A percentile compares a stretch with the other conserved stretches of the same genome.
phyloP scores from a whole-genome alignment of 1,140 invertebrate species.

The Cydia fagiglandana region DNA sequence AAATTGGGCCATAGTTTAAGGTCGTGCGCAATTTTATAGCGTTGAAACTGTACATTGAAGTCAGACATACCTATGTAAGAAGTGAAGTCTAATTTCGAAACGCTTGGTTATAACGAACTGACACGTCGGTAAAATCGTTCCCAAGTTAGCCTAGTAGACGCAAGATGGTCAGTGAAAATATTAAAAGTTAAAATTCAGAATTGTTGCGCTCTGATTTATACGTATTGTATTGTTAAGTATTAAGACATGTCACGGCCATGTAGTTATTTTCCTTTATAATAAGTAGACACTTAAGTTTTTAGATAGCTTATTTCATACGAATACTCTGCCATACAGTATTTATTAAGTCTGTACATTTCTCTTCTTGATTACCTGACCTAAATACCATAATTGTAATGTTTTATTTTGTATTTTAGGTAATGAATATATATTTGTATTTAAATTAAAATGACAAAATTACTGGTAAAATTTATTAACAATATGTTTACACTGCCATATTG shows the following conservation, averaged over 20 bases:
- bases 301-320: slow-evolving; percentile 47
- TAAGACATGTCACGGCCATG: slow-evolving; percentile 37
- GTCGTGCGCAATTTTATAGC: background rate
- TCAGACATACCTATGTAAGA: background rate
- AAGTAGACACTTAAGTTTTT: slow-evolving; percentile 50
- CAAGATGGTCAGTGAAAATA: background rate
- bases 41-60: background rate
- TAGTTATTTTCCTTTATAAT: slow-evolving; percentile 53
- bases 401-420: slow-evolving; percentile 49
- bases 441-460: slow-evolving; percentile 1
- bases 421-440: slow-evolving; percentile 40
- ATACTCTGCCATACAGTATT: slow-evolving; percentile 78
- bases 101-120: too few species aligned
- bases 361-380: slow-evolving; percentile 66
- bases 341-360: slow-evolving; percentile 68
- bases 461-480: background rate
- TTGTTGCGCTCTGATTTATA: background rate
- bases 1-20: background rate
- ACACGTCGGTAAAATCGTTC: too few species aligned
- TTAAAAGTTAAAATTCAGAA: background rate
- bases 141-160: too few species aligned
- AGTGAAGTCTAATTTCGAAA: background rate
- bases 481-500: background rate
- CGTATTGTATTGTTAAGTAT: slow-evolving; percentile 8
- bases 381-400: slow-evolving; percentile 54